Percentiles rank a stretch among this genome's conserved stretches.
phyloP scores from a whole-genome alignment of 2,797 vertebrate species.

The Spea hammondii region DNA sequence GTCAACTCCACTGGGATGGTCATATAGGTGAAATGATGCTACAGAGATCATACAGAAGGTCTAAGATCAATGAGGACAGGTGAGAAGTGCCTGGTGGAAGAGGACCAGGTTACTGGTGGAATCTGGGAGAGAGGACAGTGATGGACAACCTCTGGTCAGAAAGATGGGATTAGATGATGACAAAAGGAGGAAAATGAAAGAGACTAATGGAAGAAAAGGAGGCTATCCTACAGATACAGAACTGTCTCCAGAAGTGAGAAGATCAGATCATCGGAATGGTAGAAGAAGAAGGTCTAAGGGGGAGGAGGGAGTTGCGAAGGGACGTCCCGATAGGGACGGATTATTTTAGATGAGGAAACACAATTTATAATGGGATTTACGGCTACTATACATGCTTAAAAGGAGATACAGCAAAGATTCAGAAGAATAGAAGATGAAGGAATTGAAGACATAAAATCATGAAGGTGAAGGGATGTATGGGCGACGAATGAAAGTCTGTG shows the following conservation, averaged over 20 bases:
- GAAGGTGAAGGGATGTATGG: no score
- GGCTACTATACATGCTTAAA: no score
- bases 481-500: no score
- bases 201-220: background rate
- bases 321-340: no score
- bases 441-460: no score
- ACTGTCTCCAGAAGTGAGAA: background rate
- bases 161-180: background rate
- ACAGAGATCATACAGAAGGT: background rate
- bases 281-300: background rate
- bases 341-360: no score
- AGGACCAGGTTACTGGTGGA: background rate
- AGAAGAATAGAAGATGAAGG: no score
- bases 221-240: no score
- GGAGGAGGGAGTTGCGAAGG: no score
- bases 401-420: no score
- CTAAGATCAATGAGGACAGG: background rate
- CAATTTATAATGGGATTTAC: no score
- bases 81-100: background rate
- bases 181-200: background rate
- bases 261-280: background rate
- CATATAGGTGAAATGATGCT: background rate
- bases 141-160: conserved; percentile 1
- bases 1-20: background rate
- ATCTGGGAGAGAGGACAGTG: background rate